A percentile compares a stretch with the other conserved stretches of the same genome.
Evolutionary conservation across 2,113 vertebrate genomes (phyloP).

Genomic region (Onychostruthus taczanowskii): DNA sequence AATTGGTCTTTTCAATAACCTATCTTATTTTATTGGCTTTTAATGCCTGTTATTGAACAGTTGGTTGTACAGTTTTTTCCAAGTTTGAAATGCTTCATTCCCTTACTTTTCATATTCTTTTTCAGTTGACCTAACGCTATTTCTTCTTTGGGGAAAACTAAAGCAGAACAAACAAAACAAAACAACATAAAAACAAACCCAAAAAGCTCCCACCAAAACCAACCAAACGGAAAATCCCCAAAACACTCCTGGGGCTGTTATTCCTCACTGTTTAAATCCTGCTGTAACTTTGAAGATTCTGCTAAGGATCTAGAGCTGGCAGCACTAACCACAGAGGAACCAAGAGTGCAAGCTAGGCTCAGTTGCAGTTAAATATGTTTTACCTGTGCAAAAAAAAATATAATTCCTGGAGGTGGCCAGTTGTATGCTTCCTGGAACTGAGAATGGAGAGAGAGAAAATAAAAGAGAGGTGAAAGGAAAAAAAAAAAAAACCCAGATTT

Average conservation of each 20-base stretch:
- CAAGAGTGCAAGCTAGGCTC: neutral
- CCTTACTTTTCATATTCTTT: neutral
- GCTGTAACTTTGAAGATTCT: neutral
- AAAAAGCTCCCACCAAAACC: neutral
- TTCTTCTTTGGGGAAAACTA: neutral
- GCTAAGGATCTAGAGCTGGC: neutral
- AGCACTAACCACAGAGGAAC: neutral
- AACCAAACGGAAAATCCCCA: neutral
- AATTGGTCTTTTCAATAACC: neutral
- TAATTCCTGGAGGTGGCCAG: neutral
- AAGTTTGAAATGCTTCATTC: neutral
- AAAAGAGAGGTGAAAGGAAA: neutral
- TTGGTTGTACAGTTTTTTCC: neutral
- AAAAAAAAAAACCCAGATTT: neutral
- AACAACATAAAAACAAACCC: neutral
- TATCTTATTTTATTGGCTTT: neutral
- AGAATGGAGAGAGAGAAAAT: neutral
- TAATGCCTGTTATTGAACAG: neutral
- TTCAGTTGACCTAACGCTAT: neutral
- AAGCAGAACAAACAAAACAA: neutral
- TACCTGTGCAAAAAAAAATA: neutral
- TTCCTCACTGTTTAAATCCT: neutral
- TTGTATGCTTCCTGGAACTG: neutral
- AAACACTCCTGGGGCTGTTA: neutral
- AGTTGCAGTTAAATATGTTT: neutral